phyloP scores from a whole-genome alignment of 2,888 invertebrate species.

The Agonum fuliginosum region DNA sequence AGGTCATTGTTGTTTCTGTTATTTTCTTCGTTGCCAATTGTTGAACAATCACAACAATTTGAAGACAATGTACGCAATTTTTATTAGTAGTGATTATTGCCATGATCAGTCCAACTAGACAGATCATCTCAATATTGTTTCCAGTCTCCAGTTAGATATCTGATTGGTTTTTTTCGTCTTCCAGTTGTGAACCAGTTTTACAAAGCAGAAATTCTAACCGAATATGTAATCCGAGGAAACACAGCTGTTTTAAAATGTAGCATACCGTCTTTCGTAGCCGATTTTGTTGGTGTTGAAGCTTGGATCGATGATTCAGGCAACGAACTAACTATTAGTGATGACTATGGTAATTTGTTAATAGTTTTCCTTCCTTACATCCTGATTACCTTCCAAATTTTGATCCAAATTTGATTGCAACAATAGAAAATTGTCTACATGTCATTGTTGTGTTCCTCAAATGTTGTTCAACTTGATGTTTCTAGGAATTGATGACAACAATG shows the following conservation, averaged over 20 bases:
- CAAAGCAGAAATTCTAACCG: conserved; percentile 82
- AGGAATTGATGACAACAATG: neutral
- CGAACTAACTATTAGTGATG: conserved; percentile 72
- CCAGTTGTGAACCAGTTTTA: conserved; percentile 84
- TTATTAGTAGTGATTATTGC: too few relatives aligned
- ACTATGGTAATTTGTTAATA: conserved; percentile 73
- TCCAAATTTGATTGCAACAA: conserved; percentile 34
- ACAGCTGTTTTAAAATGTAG: conserved; percentile 83
- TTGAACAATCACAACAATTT: too few relatives aligned
- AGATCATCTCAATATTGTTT: too few relatives aligned
- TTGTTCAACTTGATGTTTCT: too few relatives aligned
- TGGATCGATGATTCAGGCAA: conserved; percentile 82
- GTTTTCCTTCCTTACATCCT: neutral
- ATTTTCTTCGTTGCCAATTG: too few relatives aligned
- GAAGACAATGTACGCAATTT: too few relatives aligned
- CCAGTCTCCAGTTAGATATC: too few relatives aligned
- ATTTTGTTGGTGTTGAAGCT: conserved; percentile 82
- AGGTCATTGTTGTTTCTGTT: too few relatives aligned
- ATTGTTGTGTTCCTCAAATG: too few relatives aligned
- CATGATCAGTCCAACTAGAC: too few relatives aligned
- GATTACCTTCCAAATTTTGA: conserved; percentile 34
- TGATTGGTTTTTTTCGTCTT: conserved; percentile 59
- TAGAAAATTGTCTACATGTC: too few relatives aligned
- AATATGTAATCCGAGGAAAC: conserved; percentile 84
- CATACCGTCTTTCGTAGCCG: conserved; percentile 84